Base-by-base conservation (phyloP, 2,888 invertebrate genomes). In the Graphium colonna region DNA sequence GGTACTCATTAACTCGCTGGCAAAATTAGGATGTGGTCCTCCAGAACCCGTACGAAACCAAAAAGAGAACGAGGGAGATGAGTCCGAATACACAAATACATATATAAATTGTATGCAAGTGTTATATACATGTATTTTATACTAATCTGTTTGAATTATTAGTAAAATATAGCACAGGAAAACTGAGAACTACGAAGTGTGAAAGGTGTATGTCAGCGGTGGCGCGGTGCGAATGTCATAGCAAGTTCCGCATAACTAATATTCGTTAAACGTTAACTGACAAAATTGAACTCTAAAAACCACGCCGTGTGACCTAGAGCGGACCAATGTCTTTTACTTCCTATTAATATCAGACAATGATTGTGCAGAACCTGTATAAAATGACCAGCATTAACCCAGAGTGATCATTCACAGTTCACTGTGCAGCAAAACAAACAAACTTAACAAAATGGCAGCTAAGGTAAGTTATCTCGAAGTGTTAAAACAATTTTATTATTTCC, bases 401-500 rank as follows among this genome's bases (percentile, higher is more conserved):
- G 71, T 72, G 70, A 79, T 75, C 86, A 89, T 84, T 88, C 85
- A 71, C 82, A 81, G 80, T 80, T 73, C 65, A 79, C 80, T 80
- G 82, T 86, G 75, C 77, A 80, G 75, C 70, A 61, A n/a, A n/a
- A n/a, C n/a, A 77, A 77, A 75, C 74, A 76, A 73, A 79, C 80
- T 74, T 74, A 72, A 75, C 77, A 72, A 82, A 87, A 89, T 89
- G 88, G 85, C 86, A 79, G 82, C 86, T 78, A 88, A 89, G 88
- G 88, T 89, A 79, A 63, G 50, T 55, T 33, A 33, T 33, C 10
- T 33, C n/a, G 33, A n/a, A 2, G n/a, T 9, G 10, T 33, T 33
- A 33, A 33, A 33, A 5, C 26, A 26, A 26, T 26, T 26, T 26
- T 26, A 26, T 26, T 26, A 26, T 26, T n/a, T n/a, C n/a, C n/a